These are phyloP conservation scores for Odocoileus hemionus DNA, from an alignment of 2,113 vertebrate genomes.

Conservation along the genomic window DNA sequence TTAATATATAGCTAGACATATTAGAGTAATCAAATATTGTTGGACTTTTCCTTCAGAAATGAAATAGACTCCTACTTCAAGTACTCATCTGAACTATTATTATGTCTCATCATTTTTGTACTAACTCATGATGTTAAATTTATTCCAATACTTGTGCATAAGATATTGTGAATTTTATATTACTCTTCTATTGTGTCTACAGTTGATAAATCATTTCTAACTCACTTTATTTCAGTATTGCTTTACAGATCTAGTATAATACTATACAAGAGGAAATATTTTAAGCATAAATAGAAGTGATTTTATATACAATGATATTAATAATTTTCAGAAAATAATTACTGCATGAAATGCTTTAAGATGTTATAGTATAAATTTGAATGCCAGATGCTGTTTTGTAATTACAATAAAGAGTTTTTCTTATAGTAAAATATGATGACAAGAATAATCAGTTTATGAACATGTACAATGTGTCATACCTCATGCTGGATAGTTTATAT, in stretches of 20 bases:
- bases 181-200: neutral
- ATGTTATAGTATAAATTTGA: neutral
- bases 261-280: neutral
- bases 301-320: neutral
- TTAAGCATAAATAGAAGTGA: neutral
- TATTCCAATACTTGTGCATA: neutral
- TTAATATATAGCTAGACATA: constrained; percentile 53
- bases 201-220: neutral
- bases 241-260: neutral
- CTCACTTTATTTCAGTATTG: neutral
- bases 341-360: neutral
- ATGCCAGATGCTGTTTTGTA: neutral
- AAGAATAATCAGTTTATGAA: neutral
- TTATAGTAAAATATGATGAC: neutral
- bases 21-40: constrained; percentile 41
- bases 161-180: neutral
- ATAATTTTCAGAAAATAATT: neutral
- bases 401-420: neutral
- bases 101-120: constrained; percentile 19
- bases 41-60: constrained; percentile 33
- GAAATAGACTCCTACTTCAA: neutral
- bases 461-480: neutral
- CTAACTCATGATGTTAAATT: neutral
- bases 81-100: neutral
- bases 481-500: neutral